phyloP scores from a whole-genome alignment of 1,140 invertebrate species.

The Prorops nasuta region DNA sequence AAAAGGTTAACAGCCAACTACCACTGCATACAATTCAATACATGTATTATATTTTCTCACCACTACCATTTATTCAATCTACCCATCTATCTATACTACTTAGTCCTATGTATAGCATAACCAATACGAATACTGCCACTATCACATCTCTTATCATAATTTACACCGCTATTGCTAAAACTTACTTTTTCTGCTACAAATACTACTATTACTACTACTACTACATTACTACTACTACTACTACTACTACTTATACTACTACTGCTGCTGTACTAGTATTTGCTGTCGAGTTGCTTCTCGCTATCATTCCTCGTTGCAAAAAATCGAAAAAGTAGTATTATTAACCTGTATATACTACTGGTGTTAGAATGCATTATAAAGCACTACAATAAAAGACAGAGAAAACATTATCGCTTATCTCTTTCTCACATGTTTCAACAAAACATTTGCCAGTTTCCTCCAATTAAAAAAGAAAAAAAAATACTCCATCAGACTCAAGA shows the following conservation, averaged over 20 bases:
- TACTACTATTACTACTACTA: conserved; percentile 16
- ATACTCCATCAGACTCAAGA: too few species aligned
- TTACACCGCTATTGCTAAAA: conserved; percentile 15
- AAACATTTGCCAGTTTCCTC: too few species aligned
- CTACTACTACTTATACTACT: conserved; percentile 14
- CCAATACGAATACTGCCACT: conserved; percentile 9
- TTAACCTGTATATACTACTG: too few species aligned
- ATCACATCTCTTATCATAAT: neutral
- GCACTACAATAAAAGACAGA: too few species aligned
- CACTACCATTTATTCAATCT: conserved; percentile 13
- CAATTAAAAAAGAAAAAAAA: too few species aligned
- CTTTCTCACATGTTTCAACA: too few species aligned
- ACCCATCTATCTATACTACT: conserved; percentile 8
- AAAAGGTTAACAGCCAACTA: conserved; percentile 34
- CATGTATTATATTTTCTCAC: conserved; percentile 10
- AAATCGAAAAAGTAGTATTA: too few species aligned
- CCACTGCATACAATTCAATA: conserved; percentile 28
- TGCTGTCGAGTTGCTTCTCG: too few species aligned
- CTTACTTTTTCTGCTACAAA: conserved; percentile 10
- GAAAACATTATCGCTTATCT: too few species aligned
- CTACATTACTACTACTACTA: conserved; percentile 18
- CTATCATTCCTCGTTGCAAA: too few species aligned
- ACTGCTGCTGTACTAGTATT: conserved; percentile 6
- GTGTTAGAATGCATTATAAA: too few species aligned
- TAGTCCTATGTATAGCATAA: conserved; percentile 7